Percentiles rank a stretch among this genome's conserved stretches.
phyloP scores from a whole-genome alignment of 2,797 vertebrate species.

The Picus viridis region DNA sequence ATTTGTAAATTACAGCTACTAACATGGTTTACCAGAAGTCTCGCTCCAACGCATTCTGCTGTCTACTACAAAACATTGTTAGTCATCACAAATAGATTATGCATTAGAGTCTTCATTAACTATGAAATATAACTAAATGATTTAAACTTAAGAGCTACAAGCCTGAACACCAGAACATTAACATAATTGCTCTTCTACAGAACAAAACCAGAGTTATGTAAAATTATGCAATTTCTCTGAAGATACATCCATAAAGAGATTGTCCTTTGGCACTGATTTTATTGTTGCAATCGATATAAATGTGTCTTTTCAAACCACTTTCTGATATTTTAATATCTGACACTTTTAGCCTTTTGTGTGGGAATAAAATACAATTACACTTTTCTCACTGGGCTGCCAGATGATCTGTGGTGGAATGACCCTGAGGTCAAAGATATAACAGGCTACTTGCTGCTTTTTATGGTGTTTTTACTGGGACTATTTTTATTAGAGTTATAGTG shows the following conservation, averaged over 20 bases:
- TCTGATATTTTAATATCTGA: slow-evolving; percentile 6
- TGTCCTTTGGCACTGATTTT: slow-evolving; percentile 16
- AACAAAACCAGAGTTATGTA: background rate
- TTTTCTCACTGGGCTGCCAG: slow-evolving; percentile 20
- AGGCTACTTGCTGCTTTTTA: slow-evolving; percentile 30
- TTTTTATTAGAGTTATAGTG: slow-evolving; percentile 26
- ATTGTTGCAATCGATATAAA: background rate
- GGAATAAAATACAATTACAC: slow-evolving; percentile 7
- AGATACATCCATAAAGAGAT: background rate
- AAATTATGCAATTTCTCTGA: background rate
- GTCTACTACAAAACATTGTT: background rate
- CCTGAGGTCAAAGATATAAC: slow-evolving; percentile 25
- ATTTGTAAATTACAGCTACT: background rate
- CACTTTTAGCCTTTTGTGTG: background rate
- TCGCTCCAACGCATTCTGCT: background rate
- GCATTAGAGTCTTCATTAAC: background rate
- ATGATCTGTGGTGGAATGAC: slow-evolving; percentile 33
- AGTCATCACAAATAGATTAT: background rate
- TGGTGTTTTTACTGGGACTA: background rate
- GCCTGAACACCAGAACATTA: background rate
- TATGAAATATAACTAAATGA: background rate
- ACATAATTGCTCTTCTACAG: background rate
- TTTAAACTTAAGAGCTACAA: background rate
- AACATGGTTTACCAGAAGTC: background rate
- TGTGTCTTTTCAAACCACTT: background rate